phyloP scores from a whole-genome alignment of 2,113 vertebrate species.

The Caranx melampygus region DNA sequence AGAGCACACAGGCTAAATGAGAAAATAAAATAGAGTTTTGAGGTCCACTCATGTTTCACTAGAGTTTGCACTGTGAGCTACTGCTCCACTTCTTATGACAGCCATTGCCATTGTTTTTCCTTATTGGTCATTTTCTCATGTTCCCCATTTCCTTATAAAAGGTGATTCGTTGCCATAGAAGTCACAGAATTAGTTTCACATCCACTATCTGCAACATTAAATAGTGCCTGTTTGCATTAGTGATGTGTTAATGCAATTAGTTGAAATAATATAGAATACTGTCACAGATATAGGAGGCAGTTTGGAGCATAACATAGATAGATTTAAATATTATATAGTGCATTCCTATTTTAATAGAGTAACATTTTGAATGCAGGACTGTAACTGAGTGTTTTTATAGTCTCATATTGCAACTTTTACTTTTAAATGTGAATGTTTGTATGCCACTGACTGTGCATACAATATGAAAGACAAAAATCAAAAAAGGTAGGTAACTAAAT shows the following conservation, averaged over 20 bases:
- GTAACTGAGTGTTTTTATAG: background rate
- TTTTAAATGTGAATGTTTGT: no score
- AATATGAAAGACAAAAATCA: background rate
- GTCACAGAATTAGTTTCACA: background rate
- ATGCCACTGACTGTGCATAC: background rate
- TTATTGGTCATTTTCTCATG: no score
- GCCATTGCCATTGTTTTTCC: background rate
- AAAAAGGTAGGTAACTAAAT: background rate
- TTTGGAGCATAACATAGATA: no score
- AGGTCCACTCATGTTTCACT: background rate
- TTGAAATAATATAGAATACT: no score
- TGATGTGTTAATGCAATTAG: background rate
- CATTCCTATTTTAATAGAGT: background rate
- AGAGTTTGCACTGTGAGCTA: no score
- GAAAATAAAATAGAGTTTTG: slow-evolving; percentile 10
- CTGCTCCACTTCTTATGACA: background rate
- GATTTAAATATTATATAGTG: background rate
- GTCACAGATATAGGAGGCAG: no score
- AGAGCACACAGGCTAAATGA: slow-evolving; percentile 45
- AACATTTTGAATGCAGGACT: background rate
- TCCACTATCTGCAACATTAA: background rate
- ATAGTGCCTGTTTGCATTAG: background rate
- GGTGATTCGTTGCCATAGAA: background rate
- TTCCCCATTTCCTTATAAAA: background rate
- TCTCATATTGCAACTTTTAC: background rate